Base-by-base conservation (phyloP, 2,113 vertebrate genomes). In the Neolamprologus falcicula region DNA sequence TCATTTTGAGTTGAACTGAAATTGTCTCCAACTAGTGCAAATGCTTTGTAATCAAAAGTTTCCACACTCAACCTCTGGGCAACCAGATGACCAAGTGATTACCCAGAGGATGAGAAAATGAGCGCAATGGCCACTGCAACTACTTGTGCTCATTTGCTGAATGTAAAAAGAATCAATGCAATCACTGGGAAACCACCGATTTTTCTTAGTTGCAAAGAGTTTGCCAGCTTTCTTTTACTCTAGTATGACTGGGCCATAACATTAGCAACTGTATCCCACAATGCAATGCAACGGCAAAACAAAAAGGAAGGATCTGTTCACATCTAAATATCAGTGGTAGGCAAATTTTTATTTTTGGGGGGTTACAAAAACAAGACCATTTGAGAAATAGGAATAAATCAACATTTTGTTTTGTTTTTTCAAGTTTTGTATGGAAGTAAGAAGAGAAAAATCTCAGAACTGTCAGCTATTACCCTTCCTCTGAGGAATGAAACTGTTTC, bases 321-420 rank as follows among this genome's bases (percentile, higher is more conserved):
- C 21, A 17, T 16, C 37, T 17, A 16, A 73, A 45, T 45, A 42
- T 26, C 40, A 26, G 37, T 71, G 19, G 63, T 40, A 26, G 7
- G 13, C 3, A 63, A n/a, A 6, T 10, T 26, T 42, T 73, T 45
- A 24, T 1, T 71, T 71, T 68, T 10, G 0, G 11, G n/a, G 19
- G 21, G 21, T 45, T 7, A 73, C 13, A 71, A 24, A 42, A 42
- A 71, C 2, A 45, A 10, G 37, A 73, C 1, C 21, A 45, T 73
- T 73, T 73, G 37, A 26, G 13, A 73, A 73, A 73, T 26, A 45
- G 5, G 35, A 73, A 45, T 73, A 45, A 73, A 73, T 45, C n/a
- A 45, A 5, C 0, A 0, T 37, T 66, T 66, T 66, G 28, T 66
- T 66, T n/a, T 35, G 10, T n/a, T 63, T 63, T n/a, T 63, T 63